A percentile compares a stretch with the other conserved stretches of the same genome.
phyloP scores from a whole-genome alignment of 2,797 vertebrate species.

The Carduelis carduelis region DNA sequence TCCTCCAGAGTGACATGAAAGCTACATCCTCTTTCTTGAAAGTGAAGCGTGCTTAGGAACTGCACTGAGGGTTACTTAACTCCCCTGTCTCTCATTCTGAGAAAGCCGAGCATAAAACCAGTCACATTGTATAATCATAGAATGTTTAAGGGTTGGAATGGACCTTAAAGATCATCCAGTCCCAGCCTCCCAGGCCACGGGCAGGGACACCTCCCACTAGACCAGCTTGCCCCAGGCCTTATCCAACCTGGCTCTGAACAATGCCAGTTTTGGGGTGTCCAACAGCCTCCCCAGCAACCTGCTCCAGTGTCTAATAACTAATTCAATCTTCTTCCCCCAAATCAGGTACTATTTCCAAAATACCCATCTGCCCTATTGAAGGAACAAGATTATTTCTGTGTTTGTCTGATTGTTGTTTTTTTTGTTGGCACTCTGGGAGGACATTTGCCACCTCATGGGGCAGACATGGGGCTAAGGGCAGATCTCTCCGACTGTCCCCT shows the following conservation, averaged over 20 bases:
- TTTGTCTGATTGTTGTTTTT: not conserved
- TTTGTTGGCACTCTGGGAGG: not conserved
- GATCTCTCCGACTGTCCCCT: rapidly evolving
- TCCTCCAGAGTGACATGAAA: not conserved
- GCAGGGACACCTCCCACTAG: not conserved
- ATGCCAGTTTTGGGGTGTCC: not conserved
- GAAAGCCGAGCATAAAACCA: not conserved
- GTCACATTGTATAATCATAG: not conserved
- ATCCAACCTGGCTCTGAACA: not conserved
- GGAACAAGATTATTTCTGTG: not conserved
- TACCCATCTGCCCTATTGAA: not conserved
- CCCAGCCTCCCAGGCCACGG: not conserved
- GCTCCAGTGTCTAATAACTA: not conserved
- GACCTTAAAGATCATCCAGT: not conserved
- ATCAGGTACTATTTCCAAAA: not conserved
- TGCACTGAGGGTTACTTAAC: not conserved
- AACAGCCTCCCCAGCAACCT: not conserved
- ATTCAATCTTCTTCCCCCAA: not conserved
- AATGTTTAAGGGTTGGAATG: not conserved
- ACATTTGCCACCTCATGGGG: not conserved
- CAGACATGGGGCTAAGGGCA: not conserved
- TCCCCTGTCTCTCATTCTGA: rapidly evolving
- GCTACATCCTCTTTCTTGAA: slow-evolving; percentile 27
- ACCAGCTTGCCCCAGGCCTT: not conserved
- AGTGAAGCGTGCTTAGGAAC: not conserved